A percentile compares a stretch with the other conserved stretches of the same genome.
Conservation (phyloP, 2,888 invertebrate genomes). For the Melanophora roralis region DNA sequence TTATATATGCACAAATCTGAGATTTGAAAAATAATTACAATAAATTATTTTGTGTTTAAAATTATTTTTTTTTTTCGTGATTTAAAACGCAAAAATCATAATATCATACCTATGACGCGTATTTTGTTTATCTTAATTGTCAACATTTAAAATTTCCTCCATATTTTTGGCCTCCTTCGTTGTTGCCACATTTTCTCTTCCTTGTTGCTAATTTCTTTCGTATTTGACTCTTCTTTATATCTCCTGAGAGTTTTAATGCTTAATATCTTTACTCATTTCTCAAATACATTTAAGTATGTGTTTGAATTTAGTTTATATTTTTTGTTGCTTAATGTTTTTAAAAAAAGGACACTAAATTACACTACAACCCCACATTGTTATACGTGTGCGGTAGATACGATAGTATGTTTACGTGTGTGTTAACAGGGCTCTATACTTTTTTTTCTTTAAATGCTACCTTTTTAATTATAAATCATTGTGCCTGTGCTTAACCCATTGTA, state of each 20-base stretch:
- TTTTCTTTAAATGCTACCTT: constrained; percentile 44
- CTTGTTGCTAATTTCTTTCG: constrained; percentile 32
- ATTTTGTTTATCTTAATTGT: constrained; percentile 9
- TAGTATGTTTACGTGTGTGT: constrained; percentile 20
- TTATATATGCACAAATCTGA: too few relatives aligned
- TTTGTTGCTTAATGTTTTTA: constrained; percentile 3
- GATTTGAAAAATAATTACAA: too few relatives aligned
- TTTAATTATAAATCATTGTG: constrained; percentile 60
- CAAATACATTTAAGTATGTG: constrained; percentile 17
- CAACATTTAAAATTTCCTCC: constrained; percentile 31
- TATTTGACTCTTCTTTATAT: constrained; percentile 30
- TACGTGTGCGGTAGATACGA: not conserved
- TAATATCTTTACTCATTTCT: constrained; percentile 36
- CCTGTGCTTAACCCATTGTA: constrained; percentile 49
- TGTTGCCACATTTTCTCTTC: constrained; percentile 48
- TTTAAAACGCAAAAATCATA: not conserved
- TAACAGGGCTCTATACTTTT: constrained; percentile 14
- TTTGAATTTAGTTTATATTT: not conserved
- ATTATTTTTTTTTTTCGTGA: not conserved
- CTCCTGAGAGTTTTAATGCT: constrained; percentile 38
- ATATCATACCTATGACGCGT: not conserved
- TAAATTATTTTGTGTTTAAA: not conserved
- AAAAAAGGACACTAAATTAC: constrained; percentile 59
- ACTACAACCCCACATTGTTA: constrained; percentile 37
- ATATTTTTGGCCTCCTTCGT: constrained; percentile 27